These are phyloP conservation scores for Diglossa cyanea DNA, from an alignment of 2,797 vertebrate species.

Conservation along the genomic window DNA sequence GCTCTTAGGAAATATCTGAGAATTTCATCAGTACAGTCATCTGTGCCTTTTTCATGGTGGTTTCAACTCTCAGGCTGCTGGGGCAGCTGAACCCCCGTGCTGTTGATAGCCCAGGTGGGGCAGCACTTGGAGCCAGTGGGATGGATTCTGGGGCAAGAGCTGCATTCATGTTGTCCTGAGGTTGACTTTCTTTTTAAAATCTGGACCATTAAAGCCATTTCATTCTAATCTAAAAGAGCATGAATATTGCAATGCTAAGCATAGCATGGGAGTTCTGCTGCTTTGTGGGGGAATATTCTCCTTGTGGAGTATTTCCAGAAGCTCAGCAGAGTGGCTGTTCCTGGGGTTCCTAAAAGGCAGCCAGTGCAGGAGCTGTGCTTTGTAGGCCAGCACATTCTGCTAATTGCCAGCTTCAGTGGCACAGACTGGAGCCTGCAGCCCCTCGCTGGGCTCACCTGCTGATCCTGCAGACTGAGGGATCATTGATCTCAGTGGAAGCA, in stretches of 20 bases:
- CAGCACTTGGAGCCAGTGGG: accelerated
- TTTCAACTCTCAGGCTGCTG: not conserved
- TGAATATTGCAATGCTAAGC: not conserved
- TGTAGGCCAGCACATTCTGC: not conserved
- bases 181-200: not conserved
- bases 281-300: not conserved
- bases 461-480: not conserved
- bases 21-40: not conserved
- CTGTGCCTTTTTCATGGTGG: not conserved
- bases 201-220: not conserved
- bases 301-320: not conserved
- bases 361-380: not conserved
- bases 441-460: not conserved
- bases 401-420: not conserved
- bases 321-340: not conserved
- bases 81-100: not conserved
- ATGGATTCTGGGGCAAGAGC: not conserved
- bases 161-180: not conserved
- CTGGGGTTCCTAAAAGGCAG: not conserved
- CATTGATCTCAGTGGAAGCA: slow-evolving; percentile 4
- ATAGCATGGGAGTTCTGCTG: not conserved
- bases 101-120: not conserved
- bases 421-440: not conserved
- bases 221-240: not conserved
- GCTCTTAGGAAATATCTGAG: not conserved